These are phyloP conservation scores for Pandemis cinnamomeana DNA, from an alignment of 2,888 invertebrate species.

Conservation along the genomic window DNA sequence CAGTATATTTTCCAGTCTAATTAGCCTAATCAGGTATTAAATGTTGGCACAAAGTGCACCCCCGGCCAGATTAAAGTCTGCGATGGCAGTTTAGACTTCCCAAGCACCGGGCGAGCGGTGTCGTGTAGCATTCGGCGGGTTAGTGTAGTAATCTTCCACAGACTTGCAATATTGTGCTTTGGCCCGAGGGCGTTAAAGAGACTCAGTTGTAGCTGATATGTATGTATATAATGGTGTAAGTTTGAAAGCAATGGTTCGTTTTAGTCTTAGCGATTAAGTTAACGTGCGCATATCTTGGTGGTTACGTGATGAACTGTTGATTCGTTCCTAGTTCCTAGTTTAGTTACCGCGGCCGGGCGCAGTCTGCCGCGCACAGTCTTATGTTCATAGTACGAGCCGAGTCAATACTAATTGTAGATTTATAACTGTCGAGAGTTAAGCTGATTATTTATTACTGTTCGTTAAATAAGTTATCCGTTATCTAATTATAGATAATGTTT, in stretches of 20 bases:
- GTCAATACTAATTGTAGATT: conserved; percentile 56
- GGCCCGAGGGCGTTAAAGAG: conserved; percentile 58
- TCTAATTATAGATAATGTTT: conserved; percentile 55
- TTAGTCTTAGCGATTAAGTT: conserved; percentile 73
- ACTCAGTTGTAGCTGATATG: conserved; percentile 57
- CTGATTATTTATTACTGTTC: conserved; percentile 73
- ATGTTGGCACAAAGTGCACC: conserved; percentile 48
- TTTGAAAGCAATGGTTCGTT: conserved; percentile 60
- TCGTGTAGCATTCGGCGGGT: conserved; percentile 54
- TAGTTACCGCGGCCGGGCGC: conserved; percentile 58
- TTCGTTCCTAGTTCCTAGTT: conserved; percentile 74
- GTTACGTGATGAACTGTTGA: conserved; percentile 70
- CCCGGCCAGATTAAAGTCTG: conserved; percentile 58
- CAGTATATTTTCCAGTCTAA: conserved; percentile 9
- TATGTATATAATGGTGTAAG: conserved; percentile 58
- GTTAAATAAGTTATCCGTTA: conserved; percentile 58
- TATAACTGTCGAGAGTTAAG: conserved; percentile 46
- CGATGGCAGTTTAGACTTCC: conserved; percentile 55
- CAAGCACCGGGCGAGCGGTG: conserved; percentile 54
- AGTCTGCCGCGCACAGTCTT: conserved; percentile 71
- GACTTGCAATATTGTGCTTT: conserved; percentile 68
- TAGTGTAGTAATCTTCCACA: conserved; percentile 62
- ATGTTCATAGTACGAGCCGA: conserved; percentile 68
- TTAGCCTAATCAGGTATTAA: conserved; percentile 58
- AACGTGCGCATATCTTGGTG: conserved; percentile 79